phyloP scores from a whole-genome alignment of 2,888 invertebrate species.

The Drosophila kambysellisi region DNA sequence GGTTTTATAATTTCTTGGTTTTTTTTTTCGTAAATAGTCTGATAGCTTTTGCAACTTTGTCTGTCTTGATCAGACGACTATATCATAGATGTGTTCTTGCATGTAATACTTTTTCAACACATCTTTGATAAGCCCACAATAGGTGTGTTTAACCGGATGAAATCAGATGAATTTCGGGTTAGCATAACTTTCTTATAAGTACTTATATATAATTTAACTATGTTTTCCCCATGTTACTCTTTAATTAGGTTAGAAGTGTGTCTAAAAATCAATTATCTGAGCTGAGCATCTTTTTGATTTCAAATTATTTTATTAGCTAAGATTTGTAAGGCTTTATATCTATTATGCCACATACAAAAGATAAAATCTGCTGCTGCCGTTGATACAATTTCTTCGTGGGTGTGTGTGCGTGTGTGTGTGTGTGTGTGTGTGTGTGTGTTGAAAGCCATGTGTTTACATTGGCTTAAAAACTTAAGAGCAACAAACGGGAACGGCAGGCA shows the following conservation, averaged over 20 bases:
- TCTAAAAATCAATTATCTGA: neutral
- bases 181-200: neutral
- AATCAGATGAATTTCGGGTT: neutral
- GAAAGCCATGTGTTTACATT: constrained; percentile 35
- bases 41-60: neutral
- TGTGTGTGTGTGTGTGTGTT: constrained; percentile 24
- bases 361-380: constrained; percentile 26
- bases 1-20: neutral
- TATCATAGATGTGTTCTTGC: neutral
- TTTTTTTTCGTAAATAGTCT: neutral
- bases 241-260: neutral
- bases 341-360: constrained; percentile 24
- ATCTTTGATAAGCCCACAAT: neutral
- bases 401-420: constrained; percentile 34
- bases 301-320: neutral
- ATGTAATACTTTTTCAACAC: neutral
- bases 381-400: constrained; percentile 17
- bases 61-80: neutral
- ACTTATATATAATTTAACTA: neutral
- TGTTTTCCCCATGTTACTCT: neutral
- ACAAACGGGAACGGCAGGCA: neutral
- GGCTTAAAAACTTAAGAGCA: constrained; percentile 30
- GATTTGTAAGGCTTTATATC: constrained; percentile 27
- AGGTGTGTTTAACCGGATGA: neutral
- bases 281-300: constrained; percentile 8